Evolutionary conservation across 1,140 invertebrate genomes (phyloP), one percentile per base, ranked within the genome.

Genomic region (Platyura marginata): DNA sequence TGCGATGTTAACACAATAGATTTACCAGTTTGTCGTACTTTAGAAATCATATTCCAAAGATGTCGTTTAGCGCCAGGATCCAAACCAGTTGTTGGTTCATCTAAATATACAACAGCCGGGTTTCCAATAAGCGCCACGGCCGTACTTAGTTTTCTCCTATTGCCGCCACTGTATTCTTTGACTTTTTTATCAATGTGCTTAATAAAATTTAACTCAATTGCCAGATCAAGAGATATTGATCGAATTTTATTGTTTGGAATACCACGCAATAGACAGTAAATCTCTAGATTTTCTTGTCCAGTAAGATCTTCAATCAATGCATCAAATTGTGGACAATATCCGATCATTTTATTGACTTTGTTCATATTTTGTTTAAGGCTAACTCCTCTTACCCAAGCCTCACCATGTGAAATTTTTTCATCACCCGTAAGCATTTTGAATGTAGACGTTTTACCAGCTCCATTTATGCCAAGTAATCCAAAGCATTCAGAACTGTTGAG

Each of bases 91-190:
- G 80, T 82, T 1, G 82, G 82, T 59, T 87, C 83, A 60, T 88
- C 91, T 22, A 96, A 63, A 54, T 91, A 89, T 21, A 95, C 71
- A 13, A 96, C 69, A 9, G 80, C 72, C 3, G 89, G 85, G 65
- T 91, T 79, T n/a, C 88, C 90, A 32, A 95, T 71, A 21, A 96
- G 61, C 8, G 93, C 83, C 38, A 98, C 76, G 0, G 91, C 91
- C 33, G 91, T 89, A 48, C 86, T 94, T 20, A 98, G 63, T 61
- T 97, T 95, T 34, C 93, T 71, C 57, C 93, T 95, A 50, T 95
- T 98, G 1, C 93, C 94, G 10, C 89, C 89, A 55, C 87, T 93
- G 52, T 80, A 83, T 59, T 64, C 69, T 47, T 61, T 61, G 18
- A 75, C 68, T 55, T 65, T 48, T 40, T 69, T 69, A 38, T 70